Conservation (phyloP, 2,888 invertebrate species). For the Rotaria sp. region DNA sequence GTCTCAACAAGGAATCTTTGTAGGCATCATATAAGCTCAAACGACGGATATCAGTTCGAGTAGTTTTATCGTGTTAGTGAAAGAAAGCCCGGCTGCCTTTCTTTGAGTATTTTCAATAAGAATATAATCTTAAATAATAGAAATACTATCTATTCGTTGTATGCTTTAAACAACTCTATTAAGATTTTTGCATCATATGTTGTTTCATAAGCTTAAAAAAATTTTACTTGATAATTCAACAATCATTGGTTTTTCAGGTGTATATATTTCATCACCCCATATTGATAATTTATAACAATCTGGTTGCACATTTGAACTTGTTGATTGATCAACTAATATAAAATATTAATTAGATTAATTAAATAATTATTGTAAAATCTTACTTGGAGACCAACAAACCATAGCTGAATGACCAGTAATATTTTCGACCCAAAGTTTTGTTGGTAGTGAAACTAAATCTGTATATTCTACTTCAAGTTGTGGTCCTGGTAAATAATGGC, state of each 20-base stretch:
- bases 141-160: no score
- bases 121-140: no score
- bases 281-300: not conserved
- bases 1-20: no score
- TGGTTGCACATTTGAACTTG: not conserved
- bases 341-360: not conserved
- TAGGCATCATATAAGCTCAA: no score
- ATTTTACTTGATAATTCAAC: not conserved
- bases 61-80: no score
- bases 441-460: conserved; percentile 51
- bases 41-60: no score
- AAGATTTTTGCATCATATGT: no score
- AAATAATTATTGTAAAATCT: conserved; percentile 28
- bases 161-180: no score
- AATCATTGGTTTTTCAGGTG: not conserved
- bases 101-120: no score
- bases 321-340: not conserved
- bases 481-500: conserved; percentile 21
- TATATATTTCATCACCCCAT: not conserved
- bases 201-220: not conserved
- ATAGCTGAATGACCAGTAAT: conserved; percentile 55
- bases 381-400: conserved; percentile 54
- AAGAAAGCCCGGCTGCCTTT: no score
- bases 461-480: conserved; percentile 46
- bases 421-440: conserved; percentile 53